Conservation (phyloP, 37 sponge, comb jelly and placozoan genomes). For the Aphrocallistes beatrix region DNA sequence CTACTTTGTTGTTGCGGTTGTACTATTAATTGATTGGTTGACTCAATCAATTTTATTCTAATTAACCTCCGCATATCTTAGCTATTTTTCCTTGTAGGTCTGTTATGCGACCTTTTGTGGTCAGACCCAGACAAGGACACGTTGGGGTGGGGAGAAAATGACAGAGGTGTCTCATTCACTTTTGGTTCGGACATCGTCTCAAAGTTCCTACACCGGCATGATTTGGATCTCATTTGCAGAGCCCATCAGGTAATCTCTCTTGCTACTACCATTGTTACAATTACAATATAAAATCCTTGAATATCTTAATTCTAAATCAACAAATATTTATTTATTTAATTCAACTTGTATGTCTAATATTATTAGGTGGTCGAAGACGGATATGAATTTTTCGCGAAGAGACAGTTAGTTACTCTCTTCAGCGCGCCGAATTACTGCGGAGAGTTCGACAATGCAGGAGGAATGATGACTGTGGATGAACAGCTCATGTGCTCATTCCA, state of each 20-base stretch:
- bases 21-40: no score
- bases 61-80: no score
- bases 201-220: conserved; percentile 89
- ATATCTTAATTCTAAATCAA: background rate
- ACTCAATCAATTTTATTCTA: no score
- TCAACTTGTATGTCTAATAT: background rate
- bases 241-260: conserved; percentile 99
- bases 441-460: conserved; percentile 94
- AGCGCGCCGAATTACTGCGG: conserved; percentile 95
- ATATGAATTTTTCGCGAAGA: conserved; percentile 92
- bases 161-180: conserved; percentile 96
- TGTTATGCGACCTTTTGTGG: conserved; percentile 97
- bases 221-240: conserved; percentile 89
- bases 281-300: background rate
- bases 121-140: conserved; percentile 98
- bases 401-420: conserved; percentile 88
- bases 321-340: background rate
- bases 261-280: background rate
- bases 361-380: conserved; percentile 84
- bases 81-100: conserved; percentile 37
- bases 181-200: conserved; percentile 95
- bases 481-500: conserved; percentile 94
- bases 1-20: no score
- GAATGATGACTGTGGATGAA: conserved; percentile 96
- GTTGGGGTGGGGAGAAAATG: conserved; percentile 97